These are phyloP conservation scores for Troglohyphantes excavatus DNA, from an alignment of 2,888 invertebrate genomes.

Conservation along the genomic window DNA sequence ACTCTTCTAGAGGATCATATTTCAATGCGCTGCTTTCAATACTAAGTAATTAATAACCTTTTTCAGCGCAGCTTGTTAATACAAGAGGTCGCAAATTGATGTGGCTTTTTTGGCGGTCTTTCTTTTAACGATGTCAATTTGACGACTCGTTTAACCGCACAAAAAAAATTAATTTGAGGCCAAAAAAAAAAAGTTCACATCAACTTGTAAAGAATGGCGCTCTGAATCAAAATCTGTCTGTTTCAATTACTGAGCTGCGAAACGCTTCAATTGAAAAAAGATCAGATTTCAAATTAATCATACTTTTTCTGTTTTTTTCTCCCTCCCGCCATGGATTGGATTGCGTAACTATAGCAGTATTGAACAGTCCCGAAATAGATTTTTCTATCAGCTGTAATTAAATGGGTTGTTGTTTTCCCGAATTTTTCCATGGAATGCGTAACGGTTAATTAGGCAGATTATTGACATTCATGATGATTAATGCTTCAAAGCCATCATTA, in stretches of 20 bases:
- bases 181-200: background rate
- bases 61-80: background rate
- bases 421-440: background rate
- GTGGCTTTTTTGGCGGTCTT: background rate
- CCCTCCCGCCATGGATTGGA: background rate
- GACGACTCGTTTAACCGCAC: constrained; percentile 4
- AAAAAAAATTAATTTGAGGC: background rate
- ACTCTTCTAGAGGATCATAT: background rate
- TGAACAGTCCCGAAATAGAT: background rate
- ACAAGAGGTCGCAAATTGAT: background rate
- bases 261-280: background rate
- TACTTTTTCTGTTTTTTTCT: background rate
- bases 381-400: background rate
- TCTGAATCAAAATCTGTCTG: background rate
- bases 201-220: background rate
- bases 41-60: background rate
- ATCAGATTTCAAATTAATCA: background rate
- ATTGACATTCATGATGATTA: background rate
- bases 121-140: background rate
- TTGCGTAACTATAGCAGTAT: too few species aligned
- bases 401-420: background rate
- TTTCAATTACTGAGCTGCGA: background rate
- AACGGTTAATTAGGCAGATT: background rate
- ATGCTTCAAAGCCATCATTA: background rate
- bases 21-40: background rate